Evolutionary conservation across 1,140 invertebrate genomes (phyloP).

Genomic region (Mercenaria mercenaria): DNA sequence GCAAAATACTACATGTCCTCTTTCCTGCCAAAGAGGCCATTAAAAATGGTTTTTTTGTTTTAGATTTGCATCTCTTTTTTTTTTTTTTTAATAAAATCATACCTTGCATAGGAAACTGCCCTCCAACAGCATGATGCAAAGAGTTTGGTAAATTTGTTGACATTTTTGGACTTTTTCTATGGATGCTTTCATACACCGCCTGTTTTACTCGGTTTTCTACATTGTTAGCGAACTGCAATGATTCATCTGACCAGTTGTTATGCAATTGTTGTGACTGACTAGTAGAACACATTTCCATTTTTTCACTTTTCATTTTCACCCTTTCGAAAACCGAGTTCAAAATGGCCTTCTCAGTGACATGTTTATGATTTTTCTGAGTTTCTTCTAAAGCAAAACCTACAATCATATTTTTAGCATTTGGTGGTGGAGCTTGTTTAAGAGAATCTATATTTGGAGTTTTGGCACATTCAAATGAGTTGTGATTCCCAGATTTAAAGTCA

Average conservation of each 20-base stretch:
- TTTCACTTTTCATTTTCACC: slow-evolving; percentile 50
- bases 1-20: too few species aligned
- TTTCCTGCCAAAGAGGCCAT: too few species aligned
- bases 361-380: slow-evolving; percentile 60
- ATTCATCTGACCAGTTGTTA: slow-evolving; percentile 28
- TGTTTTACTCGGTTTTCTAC: slow-evolving; percentile 37
- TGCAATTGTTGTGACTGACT: slow-evolving; percentile 49
- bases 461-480: slow-evolving; percentile 65
- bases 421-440: slow-evolving; percentile 48
- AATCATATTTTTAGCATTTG: slow-evolving; percentile 71
- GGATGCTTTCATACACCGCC: slow-evolving; percentile 43
- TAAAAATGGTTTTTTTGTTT: too few species aligned
- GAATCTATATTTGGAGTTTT: slow-evolving; percentile 60
- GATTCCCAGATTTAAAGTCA: slow-evolving; percentile 75
- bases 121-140: slow-evolving; percentile 29
- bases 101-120: slow-evolving; percentile 65
- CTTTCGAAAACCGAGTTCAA: slow-evolving; percentile 31
- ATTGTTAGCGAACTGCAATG: slow-evolving; percentile 44
- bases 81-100: neutral
- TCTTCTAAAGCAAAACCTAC: slow-evolving; percentile 77
- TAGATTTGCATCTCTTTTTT: too few species aligned
- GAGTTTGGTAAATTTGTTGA: slow-evolving; percentile 27
- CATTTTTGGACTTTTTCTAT: slow-evolving; percentile 59
- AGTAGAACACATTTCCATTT: slow-evolving; percentile 54
- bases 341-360: slow-evolving; percentile 42